These are phyloP conservation scores for Osmerus eperlanus DNA, from an alignment of 2,113 vertebrate genomes.

Conservation along the genomic window DNA sequence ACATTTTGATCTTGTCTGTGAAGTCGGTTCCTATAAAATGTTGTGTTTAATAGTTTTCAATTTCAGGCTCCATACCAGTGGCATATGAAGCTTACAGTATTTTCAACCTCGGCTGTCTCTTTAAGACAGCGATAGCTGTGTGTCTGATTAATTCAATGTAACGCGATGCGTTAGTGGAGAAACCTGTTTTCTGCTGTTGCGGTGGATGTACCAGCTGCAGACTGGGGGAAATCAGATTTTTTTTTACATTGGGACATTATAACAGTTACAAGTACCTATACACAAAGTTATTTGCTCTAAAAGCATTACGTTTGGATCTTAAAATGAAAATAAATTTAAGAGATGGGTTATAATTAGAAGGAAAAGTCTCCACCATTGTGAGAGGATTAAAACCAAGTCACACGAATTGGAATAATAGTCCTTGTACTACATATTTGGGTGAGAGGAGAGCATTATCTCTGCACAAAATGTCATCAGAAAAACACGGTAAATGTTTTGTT, in stretches of 20 bases:
- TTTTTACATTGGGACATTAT: not conserved
- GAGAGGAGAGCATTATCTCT: constrained; percentile 31
- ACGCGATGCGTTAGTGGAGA: constrained; percentile 60
- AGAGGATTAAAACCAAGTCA: constrained; percentile 29
- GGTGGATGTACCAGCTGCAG: constrained; percentile 25
- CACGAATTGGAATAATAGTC: constrained; percentile 24
- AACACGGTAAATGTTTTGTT: constrained; percentile 69
- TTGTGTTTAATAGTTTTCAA: too few relatives aligned
- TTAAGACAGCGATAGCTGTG: constrained; percentile 66
- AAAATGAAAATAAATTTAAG: constrained; percentile 45
- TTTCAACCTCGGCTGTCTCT: constrained; percentile 57
- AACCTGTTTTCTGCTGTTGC: constrained; percentile 48
- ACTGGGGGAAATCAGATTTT: not conserved
- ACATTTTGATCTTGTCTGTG: not conserved
- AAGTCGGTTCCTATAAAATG: too few relatives aligned
- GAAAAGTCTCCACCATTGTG: constrained; percentile 42
- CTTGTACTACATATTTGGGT: constrained; percentile 16
- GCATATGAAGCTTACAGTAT: not conserved
- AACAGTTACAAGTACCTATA: not conserved
- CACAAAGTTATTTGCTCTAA: constrained; percentile 10
- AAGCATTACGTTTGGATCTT: not conserved
- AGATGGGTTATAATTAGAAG: constrained; percentile 53
- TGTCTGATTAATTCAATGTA: constrained; percentile 71
- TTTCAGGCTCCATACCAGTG: not conserved
- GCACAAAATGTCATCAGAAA: constrained; percentile 72